Percentiles rank a stretch among this genome's conserved stretches.
Evolutionary conservation across 2,888 invertebrate genomes (phyloP).

Genomic region (Mythimna lalbum): DNA sequence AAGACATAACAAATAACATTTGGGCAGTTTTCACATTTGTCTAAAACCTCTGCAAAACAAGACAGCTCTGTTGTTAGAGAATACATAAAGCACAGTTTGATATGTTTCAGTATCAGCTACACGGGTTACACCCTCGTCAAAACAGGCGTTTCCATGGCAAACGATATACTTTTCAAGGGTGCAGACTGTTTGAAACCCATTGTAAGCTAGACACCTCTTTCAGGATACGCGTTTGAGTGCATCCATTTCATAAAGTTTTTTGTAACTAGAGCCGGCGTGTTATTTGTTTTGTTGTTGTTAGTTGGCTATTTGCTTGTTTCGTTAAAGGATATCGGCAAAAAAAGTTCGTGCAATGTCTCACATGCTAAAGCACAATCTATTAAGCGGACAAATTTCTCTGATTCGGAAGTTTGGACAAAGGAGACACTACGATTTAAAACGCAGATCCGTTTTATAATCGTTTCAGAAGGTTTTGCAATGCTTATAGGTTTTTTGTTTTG

Average conservation of each 20-base stretch:
- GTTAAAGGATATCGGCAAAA: not conserved
- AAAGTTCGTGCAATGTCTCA: not conserved
- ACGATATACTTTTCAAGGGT: slow-evolving; percentile 58
- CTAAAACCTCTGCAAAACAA: slow-evolving; percentile 4
- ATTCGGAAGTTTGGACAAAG: not conserved
- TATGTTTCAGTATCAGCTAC: slow-evolving; percentile 65
- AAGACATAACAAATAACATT: slow-evolving; percentile 1
- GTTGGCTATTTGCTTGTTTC: not conserved
- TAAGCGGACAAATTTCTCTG: not conserved
- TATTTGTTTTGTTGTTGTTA: not conserved
- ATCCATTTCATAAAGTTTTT: slow-evolving; percentile 9
- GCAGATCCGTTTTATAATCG: not conserved
- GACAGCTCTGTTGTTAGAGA: not conserved
- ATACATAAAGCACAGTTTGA: slow-evolving; percentile 67
- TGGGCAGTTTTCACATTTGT: slow-evolving; percentile 8
- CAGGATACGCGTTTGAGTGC: slow-evolving; percentile 25
- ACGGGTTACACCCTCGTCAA: slow-evolving; percentile 64
- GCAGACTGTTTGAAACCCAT: slow-evolving; percentile 33
- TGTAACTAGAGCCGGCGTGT: not conserved
- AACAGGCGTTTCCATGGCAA: slow-evolving; percentile 62
- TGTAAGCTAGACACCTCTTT: slow-evolving; percentile 38
- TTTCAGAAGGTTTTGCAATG: not conserved
- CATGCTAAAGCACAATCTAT: not conserved
- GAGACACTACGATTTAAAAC: no score
- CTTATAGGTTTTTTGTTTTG: not conserved